These are phyloP conservation scores for Zosterops lateralis DNA, from an alignment of 2,113 vertebrate species.

Conservation along the genomic window DNA sequence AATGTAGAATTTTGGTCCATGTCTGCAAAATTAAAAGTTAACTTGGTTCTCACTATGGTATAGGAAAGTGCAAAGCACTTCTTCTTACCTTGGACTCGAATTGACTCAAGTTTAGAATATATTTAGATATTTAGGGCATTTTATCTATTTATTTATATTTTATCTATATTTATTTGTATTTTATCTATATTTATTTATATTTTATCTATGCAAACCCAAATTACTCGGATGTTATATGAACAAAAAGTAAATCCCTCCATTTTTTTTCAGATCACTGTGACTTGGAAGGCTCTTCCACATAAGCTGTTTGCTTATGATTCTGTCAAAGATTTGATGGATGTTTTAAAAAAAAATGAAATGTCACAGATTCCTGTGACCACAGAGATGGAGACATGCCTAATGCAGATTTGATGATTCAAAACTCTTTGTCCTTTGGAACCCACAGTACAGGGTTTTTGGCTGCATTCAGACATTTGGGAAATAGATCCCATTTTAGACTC, in stretches of 20 bases:
- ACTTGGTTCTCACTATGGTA: accelerated
- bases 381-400: background rate
- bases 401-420: background rate
- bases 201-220: background rate
- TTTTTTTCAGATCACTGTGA: background rate
- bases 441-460: background rate
- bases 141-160: too few species aligned
- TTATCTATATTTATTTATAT: too few species aligned
- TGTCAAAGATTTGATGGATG: background rate
- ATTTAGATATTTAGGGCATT: background rate
- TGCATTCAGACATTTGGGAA: background rate
- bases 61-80: background rate
- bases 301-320: background rate
- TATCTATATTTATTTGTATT: too few species aligned
- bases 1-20: background rate
- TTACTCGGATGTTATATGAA: background rate
- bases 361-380: background rate
- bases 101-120: background rate
- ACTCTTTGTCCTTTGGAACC: background rate
- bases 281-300: background rate
- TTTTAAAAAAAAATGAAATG: background rate
- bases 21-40: background rate
- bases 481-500: background rate
- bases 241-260: background rate
- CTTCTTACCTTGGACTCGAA: background rate